phyloP scores from a whole-genome alignment of 2,888 invertebrate genomes.

The Trilocha varians region DNA sequence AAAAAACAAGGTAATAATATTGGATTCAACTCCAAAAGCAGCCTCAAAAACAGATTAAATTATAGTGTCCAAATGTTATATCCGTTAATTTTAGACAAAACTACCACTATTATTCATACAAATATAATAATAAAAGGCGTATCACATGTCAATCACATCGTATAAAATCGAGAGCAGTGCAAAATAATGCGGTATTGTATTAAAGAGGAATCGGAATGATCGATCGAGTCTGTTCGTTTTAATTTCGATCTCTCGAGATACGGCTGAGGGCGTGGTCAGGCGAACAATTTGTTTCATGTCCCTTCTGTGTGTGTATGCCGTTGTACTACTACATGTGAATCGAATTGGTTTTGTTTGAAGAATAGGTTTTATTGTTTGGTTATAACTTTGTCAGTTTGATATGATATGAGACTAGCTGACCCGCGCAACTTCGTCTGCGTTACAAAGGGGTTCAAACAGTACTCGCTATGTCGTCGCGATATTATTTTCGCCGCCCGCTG shows the following conservation, averaged over 20 bases:
- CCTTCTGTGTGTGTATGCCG: conserved; percentile 38
- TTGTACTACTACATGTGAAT: not conserved
- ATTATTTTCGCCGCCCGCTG: too few relatives aligned
- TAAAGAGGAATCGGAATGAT: conserved; percentile 66
- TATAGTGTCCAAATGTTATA: too few relatives aligned
- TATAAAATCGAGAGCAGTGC: conserved; percentile 62
- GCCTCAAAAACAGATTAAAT: too few relatives aligned
- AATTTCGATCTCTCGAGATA: conserved; percentile 66
- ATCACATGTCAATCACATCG: conserved; percentile 43
- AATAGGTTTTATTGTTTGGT: not conserved
- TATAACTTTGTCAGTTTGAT: too few relatives aligned
- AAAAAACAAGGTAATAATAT: too few relatives aligned
- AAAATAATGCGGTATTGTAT: conserved; percentile 63
- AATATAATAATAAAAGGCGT: conserved; percentile 20
- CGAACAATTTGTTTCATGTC: conserved; percentile 69
- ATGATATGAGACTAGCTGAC: too few relatives aligned
- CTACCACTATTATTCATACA: too few relatives aligned
- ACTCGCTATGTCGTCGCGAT: too few relatives aligned
- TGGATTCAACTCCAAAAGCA: too few relatives aligned
- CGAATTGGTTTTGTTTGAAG: not conserved
- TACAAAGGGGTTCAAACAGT: too few relatives aligned
- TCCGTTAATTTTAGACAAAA: too few relatives aligned
- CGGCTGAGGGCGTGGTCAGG: conserved; percentile 60
- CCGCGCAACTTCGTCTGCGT: too few relatives aligned
- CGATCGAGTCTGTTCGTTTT: conserved; percentile 68